Conservation (phyloP, 1,140 invertebrate species). For the Aphaenogaster rudis region DNA sequence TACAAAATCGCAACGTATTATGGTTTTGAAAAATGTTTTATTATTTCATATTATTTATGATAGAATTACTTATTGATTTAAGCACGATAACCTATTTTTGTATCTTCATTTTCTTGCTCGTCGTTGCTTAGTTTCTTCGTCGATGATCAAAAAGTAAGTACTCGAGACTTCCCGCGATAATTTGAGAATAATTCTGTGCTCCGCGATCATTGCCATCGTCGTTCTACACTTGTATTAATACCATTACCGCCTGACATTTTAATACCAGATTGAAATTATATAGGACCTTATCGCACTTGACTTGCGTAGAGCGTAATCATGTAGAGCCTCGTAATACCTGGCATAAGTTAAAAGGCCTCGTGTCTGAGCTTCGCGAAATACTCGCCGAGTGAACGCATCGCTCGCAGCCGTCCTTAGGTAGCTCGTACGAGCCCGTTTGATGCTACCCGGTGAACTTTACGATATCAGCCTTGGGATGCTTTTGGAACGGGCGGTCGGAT, state of each 20-base stretch:
- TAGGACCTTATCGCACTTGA: slow-evolving; percentile 16
- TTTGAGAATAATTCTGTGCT: not conserved
- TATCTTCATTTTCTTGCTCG: not conserved
- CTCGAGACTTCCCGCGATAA: not conserved
- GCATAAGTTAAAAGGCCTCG: not conserved
- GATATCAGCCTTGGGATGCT: slow-evolving; percentile 52
- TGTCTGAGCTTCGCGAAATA: not conserved
- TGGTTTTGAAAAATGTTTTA: not conserved
- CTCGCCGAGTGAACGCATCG: slow-evolving; percentile 6
- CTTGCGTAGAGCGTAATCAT: not conserved
- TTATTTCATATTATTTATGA: not conserved
- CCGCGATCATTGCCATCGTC: not conserved
- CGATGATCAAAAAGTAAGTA: not conserved
- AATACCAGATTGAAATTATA: slow-evolving; percentile 19
- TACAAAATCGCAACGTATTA: not conserved
- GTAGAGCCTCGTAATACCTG: not conserved
- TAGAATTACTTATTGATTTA: not conserved
- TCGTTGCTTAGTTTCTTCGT: no score
- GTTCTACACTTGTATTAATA: not conserved
- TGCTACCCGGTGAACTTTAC: slow-evolving; percentile 31
- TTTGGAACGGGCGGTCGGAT: slow-evolving; percentile 47
- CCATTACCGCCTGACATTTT: slow-evolving; percentile 10
- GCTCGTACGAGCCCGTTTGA: slow-evolving; percentile 19
- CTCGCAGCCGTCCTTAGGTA: not conserved
- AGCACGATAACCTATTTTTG: not conserved